Base-by-base conservation (phyloP, 2,797 vertebrate species). In the Fistularia commersonii region DNA sequence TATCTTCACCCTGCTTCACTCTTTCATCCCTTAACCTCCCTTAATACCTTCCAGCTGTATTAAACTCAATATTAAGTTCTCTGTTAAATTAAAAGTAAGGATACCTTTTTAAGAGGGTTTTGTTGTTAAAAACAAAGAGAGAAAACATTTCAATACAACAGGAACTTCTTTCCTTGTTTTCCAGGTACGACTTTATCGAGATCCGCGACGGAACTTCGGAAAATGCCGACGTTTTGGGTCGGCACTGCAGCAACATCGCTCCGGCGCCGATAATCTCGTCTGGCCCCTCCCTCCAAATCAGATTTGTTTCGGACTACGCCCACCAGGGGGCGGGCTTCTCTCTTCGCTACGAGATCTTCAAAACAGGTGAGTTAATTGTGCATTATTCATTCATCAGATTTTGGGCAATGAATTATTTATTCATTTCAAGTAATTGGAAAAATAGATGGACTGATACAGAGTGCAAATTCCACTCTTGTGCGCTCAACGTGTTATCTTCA, bases 211-310 rank as follows among this genome's bases (percentile, higher is more conserved):
- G 97, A 8, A 93, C 90, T 64, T 92, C 88, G 0, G 95, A 96
- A 0, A 82, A 62, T 0, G 93, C 94, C 0, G 97, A 99, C 32
- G 90, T 98, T 40, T 82, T 99, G 74, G 97, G 95, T 34, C 95
- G 95, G 56, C 95, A 98, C 87, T 99, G 97, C 80, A 97, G 94
- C 71, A 99, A 94, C 86, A 98, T 99, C n/a, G 96, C 97, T 8
- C 97, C 97, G 0, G 91, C 95, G 0, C 92, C 96, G 6, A 95
- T 99, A 89, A 93, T 95, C 57, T 99, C 97, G 3, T 98, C 96
- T 0, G 95, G 97, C 7, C 82, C 94, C 0, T 89, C 92, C 61
- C 90, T 99, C 7, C 93, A 93, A 55, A 97, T 99, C 79, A 88
- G 90, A 59, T 99, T 99, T 51, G 96, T 94, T 3, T 98, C 97